phyloP scores from a whole-genome alignment of 2,888 invertebrate species.

The Meandrusa payeni region DNA sequence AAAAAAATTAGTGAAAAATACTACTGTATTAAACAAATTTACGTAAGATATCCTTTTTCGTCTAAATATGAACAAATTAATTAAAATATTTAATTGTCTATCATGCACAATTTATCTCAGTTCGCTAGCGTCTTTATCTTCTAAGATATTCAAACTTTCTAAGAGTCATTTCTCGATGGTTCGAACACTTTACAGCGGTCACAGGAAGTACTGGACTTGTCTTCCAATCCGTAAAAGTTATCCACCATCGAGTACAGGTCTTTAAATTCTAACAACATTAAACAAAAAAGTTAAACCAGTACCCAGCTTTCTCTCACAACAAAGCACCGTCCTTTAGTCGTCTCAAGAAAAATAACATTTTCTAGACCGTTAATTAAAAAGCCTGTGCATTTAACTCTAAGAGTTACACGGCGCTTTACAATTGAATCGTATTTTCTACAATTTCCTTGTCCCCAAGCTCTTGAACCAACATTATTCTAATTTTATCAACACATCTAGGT shows the following conservation, averaged over 20 bases:
- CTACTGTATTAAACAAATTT: no score
- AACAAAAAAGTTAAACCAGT: conserved; percentile 1
- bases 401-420: conserved; percentile 16
- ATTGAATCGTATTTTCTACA: conserved; percentile 22
- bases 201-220: no score
- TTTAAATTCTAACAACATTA: conserved; percentile 12
- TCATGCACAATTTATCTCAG: no score
- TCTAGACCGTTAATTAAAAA: conserved; percentile 19
- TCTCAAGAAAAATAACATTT: conserved; percentile 15
- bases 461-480: conserved; percentile 40
- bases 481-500: conserved; percentile 56
- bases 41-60: no score
- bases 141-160: no score
- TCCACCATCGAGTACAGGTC: not conserved
- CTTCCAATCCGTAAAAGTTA: no score
- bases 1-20: no score
- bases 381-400: conserved; percentile 7
- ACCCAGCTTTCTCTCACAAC: not conserved
- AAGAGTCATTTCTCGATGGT: no score
- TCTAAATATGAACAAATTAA: no score
- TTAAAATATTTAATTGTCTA: no score
- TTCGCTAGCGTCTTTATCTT: no score
- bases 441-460: conserved; percentile 16
- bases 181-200: no score
- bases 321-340: not conserved